A percentile compares a stretch with the other conserved stretches of the same genome.
Evolutionary conservation across 2,113 vertebrate species (phyloP).

Genomic region (Murina feae): DNA sequence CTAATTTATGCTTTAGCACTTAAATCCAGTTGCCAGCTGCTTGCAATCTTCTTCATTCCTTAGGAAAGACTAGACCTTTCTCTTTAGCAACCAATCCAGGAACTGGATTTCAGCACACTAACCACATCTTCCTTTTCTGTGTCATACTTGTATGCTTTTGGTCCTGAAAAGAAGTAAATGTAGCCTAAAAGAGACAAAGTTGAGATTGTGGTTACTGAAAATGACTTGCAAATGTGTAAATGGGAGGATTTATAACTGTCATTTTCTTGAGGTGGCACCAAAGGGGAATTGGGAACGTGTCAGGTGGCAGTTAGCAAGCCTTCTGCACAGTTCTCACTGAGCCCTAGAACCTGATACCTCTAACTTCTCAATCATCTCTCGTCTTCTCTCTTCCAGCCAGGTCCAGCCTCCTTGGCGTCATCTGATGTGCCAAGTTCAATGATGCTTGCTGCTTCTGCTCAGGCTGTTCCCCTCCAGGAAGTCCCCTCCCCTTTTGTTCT

Average conservation of each 20-base stretch:
- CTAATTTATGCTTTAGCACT: slow-evolving; percentile 6
- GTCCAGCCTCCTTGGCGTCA: neutral
- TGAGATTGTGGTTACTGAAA: slow-evolving; percentile 12
- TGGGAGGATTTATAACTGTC: neutral
- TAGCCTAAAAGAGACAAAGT: slow-evolving; percentile 71
- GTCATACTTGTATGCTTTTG: slow-evolving; percentile 72
- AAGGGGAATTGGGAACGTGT: neutral
- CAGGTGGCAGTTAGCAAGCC: neutral
- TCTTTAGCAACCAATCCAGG: slow-evolving; percentile 69
- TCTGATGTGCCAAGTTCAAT: neutral
- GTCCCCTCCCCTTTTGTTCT: fast-evolving
- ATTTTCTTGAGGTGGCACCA: neutral
- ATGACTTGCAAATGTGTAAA: neutral
- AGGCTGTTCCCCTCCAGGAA: neutral
- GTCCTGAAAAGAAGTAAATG: slow-evolving; percentile 75
- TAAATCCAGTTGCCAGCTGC: neutral
- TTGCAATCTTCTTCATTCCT: neutral
- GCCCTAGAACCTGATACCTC: neutral
- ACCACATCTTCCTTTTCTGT: slow-evolving; percentile 74
- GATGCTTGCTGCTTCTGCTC: neutral
- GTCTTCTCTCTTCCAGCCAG: neutral
- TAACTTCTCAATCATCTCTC: neutral
- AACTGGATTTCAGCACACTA: slow-evolving; percentile 68
- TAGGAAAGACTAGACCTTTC: neutral
- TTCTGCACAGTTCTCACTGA: neutral